Evolutionary conservation across 2,113 vertebrate species (phyloP).

Genomic region (Sakesphorus luctuosus): DNA sequence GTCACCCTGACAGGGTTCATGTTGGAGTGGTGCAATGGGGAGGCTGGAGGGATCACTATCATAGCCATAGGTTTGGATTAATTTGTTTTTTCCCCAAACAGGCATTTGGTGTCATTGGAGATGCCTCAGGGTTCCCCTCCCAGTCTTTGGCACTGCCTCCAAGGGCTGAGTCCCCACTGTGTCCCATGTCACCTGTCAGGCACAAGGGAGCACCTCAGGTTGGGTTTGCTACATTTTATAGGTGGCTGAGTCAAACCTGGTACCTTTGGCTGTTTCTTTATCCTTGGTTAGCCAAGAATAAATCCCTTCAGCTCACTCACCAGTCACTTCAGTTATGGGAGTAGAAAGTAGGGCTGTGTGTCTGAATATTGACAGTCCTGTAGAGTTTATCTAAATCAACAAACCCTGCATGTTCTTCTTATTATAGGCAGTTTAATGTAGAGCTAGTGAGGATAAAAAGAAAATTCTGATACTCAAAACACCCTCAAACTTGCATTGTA

Average conservation of each 20-base stretch:
- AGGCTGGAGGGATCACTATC: accelerated
- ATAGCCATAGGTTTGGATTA: not conserved
- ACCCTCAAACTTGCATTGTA: not conserved
- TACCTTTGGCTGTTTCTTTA: not conserved
- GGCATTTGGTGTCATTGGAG: not conserved
- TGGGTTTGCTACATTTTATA: not conserved
- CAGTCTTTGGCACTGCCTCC: not conserved
- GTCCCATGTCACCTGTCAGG: accelerated
- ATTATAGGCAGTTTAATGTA: not conserved
- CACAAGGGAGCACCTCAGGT: not conserved
- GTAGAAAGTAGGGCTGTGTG: not conserved
- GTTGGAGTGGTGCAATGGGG: not conserved
- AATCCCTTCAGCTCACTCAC: not conserved
- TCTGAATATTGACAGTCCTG: not conserved
- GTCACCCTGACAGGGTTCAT: not conserved
- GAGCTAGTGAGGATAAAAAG: not conserved
- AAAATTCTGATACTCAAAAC: not conserved
- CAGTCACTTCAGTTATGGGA: not conserved
- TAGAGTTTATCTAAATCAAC: not conserved
- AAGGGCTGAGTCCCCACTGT: not conserved
- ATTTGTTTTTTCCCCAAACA: not conserved
- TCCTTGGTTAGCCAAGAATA: not conserved
- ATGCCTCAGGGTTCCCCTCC: not conserved
- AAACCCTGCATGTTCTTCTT: not conserved
- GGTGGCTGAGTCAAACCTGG: not conserved